Percentiles rank a stretch among this genome's conserved stretches.
phyloP scores from a whole-genome alignment of 2,888 invertebrate genomes.

The Horisme vitalbata region DNA sequence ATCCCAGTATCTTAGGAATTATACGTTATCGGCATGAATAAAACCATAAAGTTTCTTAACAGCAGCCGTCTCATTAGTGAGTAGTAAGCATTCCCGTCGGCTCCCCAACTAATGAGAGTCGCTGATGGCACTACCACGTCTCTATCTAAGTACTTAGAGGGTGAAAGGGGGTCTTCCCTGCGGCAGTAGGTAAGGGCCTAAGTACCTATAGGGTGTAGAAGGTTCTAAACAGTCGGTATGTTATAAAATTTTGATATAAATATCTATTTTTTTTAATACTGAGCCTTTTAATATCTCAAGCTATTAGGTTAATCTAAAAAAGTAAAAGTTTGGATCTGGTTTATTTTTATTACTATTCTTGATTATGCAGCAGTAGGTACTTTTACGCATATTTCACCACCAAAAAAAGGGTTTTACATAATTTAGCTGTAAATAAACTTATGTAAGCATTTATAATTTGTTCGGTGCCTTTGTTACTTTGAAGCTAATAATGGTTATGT shows the following conservation, averaged over 20 bases:
- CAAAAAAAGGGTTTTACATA: no score
- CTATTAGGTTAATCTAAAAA: no score
- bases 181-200: no score
- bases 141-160: conserved; percentile 16
- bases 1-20: no score
- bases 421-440: no score
- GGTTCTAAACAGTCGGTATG: not conserved
- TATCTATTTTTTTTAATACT: no score
- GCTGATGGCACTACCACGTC: conserved; percentile 9
- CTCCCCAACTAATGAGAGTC: conserved; percentile 19
- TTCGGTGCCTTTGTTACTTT: conserved; percentile 7
- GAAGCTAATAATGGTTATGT: conserved; percentile 15
- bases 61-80: conserved; percentile 19
- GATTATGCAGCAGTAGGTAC: no score
- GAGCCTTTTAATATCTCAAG: no score
- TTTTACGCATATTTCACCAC: no score
- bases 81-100: conserved; percentile 20
- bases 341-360: no score
- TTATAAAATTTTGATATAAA: not conserved
- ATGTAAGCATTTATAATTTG: not conserved
- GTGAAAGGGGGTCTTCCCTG: conserved; percentile 16
- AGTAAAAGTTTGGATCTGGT: no score
- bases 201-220: conserved; percentile 7
- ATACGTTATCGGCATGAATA: no score
- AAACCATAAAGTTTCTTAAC: conserved; percentile 14